Evolutionary conservation across 2,113 vertebrate species (phyloP).

Genomic region (Scomber japonicus): DNA sequence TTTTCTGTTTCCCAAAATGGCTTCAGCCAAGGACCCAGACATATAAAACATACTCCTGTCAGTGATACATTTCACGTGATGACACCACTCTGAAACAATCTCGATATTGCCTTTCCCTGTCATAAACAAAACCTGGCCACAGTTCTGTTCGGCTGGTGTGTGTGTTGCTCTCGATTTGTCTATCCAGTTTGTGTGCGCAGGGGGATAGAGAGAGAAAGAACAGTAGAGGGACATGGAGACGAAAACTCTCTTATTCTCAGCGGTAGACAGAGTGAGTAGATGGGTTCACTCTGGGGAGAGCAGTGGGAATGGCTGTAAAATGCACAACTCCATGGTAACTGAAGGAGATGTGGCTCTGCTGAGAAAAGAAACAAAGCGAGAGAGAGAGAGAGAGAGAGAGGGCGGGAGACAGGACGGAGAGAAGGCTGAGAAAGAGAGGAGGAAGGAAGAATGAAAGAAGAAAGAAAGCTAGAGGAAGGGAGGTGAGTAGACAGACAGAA

Average conservation of each 20-base stretch:
- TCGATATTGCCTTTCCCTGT: slow-evolving; percentile 82
- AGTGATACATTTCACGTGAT: slow-evolving; percentile 83
- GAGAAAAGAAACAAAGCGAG: slow-evolving; percentile 54
- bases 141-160: slow-evolving; percentile 54
- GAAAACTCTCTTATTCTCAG: slow-evolving; percentile 65
- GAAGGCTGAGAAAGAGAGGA: slow-evolving; percentile 29
- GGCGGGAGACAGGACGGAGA: slow-evolving; percentile 48
- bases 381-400: slow-evolving; percentile 35
- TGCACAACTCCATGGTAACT: slow-evolving; percentile 63
- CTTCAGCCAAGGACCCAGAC: slow-evolving; percentile 75
- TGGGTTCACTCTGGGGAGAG: slow-evolving; percentile 65
- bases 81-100: slow-evolving; percentile 84
- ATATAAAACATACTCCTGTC: slow-evolving; percentile 79
- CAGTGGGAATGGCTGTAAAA: slow-evolving; percentile 68
- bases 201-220: slow-evolving; percentile 32
- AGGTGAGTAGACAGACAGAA: slow-evolving; percentile 71
- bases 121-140: slow-evolving; percentile 83
- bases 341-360: slow-evolving; percentile 63
- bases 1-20: slow-evolving; percentile 84
- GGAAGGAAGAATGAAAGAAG: slow-evolving; percentile 54
- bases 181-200: slow-evolving; percentile 33
- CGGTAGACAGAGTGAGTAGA: slow-evolving; percentile 58
- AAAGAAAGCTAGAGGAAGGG: slow-evolving; percentile 58
- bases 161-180: slow-evolving; percentile 52
- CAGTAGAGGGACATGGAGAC: slow-evolving; percentile 42